Conservation (phyloP, 2,113 vertebrate species). For the Desmodus rotundus region DNA sequence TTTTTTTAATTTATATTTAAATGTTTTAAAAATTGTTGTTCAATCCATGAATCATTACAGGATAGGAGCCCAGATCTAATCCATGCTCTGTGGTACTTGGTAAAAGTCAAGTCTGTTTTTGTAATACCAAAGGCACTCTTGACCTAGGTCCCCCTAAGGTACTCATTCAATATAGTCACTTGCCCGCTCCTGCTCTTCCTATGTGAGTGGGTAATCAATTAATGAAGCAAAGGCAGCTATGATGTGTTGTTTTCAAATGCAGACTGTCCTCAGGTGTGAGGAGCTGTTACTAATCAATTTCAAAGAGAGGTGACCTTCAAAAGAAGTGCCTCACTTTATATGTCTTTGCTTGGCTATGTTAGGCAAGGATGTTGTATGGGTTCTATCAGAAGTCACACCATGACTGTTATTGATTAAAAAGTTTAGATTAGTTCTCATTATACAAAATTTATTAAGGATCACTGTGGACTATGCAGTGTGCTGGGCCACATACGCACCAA, state of each 20-base stretch:
- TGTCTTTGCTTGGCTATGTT: neutral
- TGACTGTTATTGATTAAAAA: neutral
- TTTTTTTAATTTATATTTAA: neutral
- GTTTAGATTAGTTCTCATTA: neutral
- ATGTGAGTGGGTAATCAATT: neutral
- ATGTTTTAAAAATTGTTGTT: too few species aligned
- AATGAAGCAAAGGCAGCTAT: neutral
- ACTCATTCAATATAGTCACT: neutral
- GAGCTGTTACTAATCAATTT: neutral
- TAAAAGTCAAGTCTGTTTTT: neutral
- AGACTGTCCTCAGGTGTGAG: neutral
- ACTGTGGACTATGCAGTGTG: neutral
- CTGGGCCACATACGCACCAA: too few species aligned
- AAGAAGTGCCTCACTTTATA: fast-evolving
- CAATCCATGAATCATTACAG: neutral
- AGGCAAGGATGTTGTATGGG: neutral
- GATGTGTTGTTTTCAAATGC: neutral
- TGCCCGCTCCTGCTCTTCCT: neutral
- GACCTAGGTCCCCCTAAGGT: neutral
- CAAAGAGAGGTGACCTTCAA: neutral
- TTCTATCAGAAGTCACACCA: neutral
- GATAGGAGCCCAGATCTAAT: neutral
- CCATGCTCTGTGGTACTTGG: neutral
- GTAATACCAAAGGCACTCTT: neutral
- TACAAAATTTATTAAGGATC: neutral